Evolutionary conservation across 2,888 invertebrate species (phyloP).

Genomic region (Prosopocoilus inquinatus): DNA sequence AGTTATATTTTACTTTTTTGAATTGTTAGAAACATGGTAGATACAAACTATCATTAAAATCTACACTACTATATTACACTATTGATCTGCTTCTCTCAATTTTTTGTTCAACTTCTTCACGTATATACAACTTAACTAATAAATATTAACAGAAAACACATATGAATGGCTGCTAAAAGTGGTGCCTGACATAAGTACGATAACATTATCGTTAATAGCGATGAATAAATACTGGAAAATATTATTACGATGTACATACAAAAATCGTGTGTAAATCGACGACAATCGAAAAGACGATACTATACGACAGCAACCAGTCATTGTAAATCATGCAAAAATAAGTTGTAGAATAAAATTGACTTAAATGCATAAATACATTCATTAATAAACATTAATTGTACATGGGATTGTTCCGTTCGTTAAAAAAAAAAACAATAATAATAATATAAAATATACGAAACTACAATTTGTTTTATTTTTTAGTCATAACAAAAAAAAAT

Average conservation of each 20-base stretch:
- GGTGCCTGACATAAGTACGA: constrained; percentile 18
- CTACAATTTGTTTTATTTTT: constrained; percentile 12
- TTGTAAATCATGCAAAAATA: constrained; percentile 4
- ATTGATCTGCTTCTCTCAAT: constrained; percentile 17
- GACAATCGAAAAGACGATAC: constrained; percentile 1
- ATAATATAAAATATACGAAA: constrained; percentile 6
- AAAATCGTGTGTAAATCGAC: constrained; percentile 4
- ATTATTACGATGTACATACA: constrained; percentile 14
- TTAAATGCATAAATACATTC: neutral
- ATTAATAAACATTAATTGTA: constrained; percentile 1
- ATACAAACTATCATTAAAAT: constrained; percentile 38
- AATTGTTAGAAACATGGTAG: constrained; percentile 38
- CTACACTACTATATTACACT: constrained; percentile 34
- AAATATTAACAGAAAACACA: constrained; percentile 19
- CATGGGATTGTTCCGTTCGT: constrained; percentile 1
- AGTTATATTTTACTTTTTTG: constrained; percentile 35
- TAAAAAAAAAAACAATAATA: too few relatives aligned
- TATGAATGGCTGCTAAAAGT: constrained; percentile 29
- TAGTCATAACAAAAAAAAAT: constrained; percentile 16
- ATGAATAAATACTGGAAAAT: constrained; percentile 20
- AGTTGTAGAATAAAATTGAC: neutral
- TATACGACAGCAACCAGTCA: constrained; percentile 13
- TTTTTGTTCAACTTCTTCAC: constrained; percentile 18
- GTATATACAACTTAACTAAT: constrained; percentile 23
- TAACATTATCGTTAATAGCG: constrained; percentile 19